Conservation (phyloP, 2,888 invertebrate species). For the Mactromeris polynyma region DNA sequence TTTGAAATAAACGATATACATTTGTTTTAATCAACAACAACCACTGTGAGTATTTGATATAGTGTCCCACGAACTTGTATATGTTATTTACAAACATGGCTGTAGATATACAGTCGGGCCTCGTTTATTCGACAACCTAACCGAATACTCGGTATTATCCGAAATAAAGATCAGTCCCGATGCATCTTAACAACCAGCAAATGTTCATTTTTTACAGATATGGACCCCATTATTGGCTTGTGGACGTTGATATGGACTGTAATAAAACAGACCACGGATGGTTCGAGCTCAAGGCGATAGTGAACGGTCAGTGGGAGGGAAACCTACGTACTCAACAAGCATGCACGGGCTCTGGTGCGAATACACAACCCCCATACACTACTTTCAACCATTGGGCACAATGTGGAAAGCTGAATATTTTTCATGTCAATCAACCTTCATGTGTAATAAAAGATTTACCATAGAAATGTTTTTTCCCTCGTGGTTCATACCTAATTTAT, state of each 20-base stretch:
- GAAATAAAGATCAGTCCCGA: too few species aligned
- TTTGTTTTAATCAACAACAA: too few species aligned
- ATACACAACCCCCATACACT: conserved; percentile 63
- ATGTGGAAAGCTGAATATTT: conserved; percentile 87
- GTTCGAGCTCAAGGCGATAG: conserved; percentile 87
- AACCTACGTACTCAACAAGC: conserved; percentile 77
- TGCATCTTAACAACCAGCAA: too few species aligned
- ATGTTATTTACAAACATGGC: too few species aligned
- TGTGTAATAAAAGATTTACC: conserved; percentile 74
- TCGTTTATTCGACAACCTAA: too few species aligned
- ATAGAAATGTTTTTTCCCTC: too few species aligned
- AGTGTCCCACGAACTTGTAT: too few species aligned
- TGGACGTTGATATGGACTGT: conserved; percentile 87
- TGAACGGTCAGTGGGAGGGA: conserved; percentile 85
- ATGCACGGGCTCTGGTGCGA: conserved; percentile 82
- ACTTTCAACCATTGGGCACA: conserved; percentile 86
- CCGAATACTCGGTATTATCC: too few species aligned
- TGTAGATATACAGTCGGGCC: too few species aligned
- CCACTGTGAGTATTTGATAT: too few species aligned
- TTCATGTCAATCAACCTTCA: conserved; percentile 78
- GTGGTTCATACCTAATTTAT: not conserved
- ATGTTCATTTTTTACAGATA: conserved; percentile 77
- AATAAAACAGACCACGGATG: conserved; percentile 86
- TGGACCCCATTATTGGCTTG: conserved; percentile 87
- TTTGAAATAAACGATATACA: too few species aligned